phyloP scores from a whole-genome alignment of 2,113 vertebrate species.

The Mus spicilegus region DNA sequence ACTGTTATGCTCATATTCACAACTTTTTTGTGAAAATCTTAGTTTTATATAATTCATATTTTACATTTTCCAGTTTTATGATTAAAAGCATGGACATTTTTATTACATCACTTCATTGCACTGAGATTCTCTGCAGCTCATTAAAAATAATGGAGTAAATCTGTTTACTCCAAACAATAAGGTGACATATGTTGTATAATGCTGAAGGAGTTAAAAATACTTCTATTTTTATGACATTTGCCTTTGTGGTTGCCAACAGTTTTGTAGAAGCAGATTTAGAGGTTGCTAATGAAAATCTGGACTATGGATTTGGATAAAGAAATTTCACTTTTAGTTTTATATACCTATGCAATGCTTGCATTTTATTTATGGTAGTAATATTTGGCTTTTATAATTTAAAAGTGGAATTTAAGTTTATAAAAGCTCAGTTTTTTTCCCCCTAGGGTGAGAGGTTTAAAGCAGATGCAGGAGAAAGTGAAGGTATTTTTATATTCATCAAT shows the following conservation, averaged over 20 bases:
- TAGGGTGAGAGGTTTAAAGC: neutral
- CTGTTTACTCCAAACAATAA: conserved; percentile 8
- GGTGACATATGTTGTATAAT: neutral
- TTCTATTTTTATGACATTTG: neutral
- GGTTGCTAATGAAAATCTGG: neutral
- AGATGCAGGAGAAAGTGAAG: neutral
- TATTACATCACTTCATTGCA: neutral
- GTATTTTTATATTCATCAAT: neutral
- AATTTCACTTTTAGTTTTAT: neutral
- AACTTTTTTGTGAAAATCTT: neutral
- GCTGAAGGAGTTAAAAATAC: conserved; percentile 16
- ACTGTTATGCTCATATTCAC: neutral
- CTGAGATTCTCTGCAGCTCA: conserved; percentile 10
- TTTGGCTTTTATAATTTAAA: conserved; percentile 33
- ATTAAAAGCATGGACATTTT: neutral
- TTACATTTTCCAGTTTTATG: conserved; percentile 1
- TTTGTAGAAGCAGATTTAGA: conserved; percentile 26
- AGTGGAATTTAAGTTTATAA: conserved; percentile 24
- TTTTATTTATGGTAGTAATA: neutral
- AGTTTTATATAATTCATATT: neutral
- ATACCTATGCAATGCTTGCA: neutral
- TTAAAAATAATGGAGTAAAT: conserved; percentile 49
- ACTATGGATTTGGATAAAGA: neutral
- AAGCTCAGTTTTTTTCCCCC: neutral
- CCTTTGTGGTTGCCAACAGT: neutral